Evolutionary conservation across 2,113 vertebrate genomes (phyloP).

Genomic region (Megaceryle maxima): DNA sequence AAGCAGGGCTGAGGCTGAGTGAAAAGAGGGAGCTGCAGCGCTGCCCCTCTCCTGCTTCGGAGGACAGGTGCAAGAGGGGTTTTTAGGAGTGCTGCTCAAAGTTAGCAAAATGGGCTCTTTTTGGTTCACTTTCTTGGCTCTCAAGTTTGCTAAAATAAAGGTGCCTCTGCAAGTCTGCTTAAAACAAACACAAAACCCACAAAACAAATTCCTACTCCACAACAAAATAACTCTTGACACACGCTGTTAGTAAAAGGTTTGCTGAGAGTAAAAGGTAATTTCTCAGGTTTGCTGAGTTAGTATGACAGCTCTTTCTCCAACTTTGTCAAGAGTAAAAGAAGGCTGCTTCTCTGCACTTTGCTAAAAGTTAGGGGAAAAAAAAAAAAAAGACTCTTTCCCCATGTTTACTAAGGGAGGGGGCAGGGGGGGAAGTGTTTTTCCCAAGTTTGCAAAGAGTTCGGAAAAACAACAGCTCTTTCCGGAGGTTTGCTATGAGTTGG

Average conservation of each 20-base stretch:
- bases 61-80: neutral
- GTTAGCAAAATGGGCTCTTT: neutral
- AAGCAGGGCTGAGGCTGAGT: neutral
- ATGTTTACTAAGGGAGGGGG: neutral
- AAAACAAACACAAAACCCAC: neutral
- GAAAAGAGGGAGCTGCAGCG: accelerated
- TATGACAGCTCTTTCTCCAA: neutral
- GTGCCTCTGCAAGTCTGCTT: neutral
- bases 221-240: neutral
- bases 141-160: neutral
- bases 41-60: neutral
- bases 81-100: neutral
- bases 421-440: no score
- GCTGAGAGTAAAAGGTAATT: neutral
- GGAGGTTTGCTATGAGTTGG: neutral
- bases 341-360: neutral
- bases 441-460: neutral
- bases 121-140: no score
- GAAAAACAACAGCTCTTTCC: neutral
- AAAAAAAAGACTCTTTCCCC: neutral
- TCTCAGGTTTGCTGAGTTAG: neutral
- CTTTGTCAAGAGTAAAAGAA: neutral
- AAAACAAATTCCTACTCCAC: no score
- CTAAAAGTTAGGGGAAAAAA: neutral
- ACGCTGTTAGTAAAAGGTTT: neutral